Percentiles rank a stretch among this genome's conserved stretches.
Conservation (phyloP, 2,113 vertebrate genomes). For the Tragelaphus strepsiceros region DNA sequence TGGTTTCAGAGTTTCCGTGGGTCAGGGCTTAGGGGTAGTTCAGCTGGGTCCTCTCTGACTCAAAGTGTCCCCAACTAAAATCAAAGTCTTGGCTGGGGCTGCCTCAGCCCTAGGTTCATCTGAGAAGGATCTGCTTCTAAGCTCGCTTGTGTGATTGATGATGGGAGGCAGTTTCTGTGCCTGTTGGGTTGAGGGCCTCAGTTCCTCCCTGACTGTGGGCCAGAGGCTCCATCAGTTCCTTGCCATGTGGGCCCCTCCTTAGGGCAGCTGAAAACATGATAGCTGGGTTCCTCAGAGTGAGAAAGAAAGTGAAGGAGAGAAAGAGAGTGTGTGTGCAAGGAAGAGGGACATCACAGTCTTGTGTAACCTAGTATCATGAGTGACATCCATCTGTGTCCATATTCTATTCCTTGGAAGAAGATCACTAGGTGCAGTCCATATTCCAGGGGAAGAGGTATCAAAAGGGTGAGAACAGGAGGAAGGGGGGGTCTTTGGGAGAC, state of each 20-base stretch:
- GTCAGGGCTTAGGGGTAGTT: not conserved
- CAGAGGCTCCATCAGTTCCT: not conserved
- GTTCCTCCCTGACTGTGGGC: not conserved
- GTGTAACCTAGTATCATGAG: too few species aligned
- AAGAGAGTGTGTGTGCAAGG: not conserved
- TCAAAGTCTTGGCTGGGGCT: not conserved
- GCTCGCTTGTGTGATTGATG: not conserved
- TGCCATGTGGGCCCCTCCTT: fast-evolving
- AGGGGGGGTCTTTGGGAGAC: not conserved
- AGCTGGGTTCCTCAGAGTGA: not conserved
- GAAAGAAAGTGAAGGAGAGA: not conserved
- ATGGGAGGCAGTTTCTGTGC: not conserved
- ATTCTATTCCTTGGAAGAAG: not conserved
- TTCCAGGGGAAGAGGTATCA: too few species aligned
- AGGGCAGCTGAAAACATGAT: not conserved
- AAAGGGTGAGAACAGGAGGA: fast-evolving
- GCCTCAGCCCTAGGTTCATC: not conserved
- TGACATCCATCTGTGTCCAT: not conserved
- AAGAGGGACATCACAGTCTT: not conserved
- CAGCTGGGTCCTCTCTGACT: not conserved
- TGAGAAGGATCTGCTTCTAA: not conserved
- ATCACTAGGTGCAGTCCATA: not conserved
- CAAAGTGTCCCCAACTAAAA: not conserved
- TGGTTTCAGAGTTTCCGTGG: not conserved
- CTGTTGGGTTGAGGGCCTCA: not conserved